Conservation (phyloP, 2,113 vertebrate species). For the rat (Rattus norvegicus) region GRCr8 NC_086028.1:74344501-74345000, state of each 20-base stretch:
- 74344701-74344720: not conserved
- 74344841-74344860: not conserved
- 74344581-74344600: not conserved
- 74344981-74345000: too few species aligned
- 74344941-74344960: not conserved
- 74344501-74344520: not conserved
- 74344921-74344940: not conserved
- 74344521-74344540: not conserved
- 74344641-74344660: not conserved
- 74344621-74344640: not conserved
- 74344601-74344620: not conserved
- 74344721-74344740: not conserved
- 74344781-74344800: not conserved
- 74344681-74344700: not conserved
- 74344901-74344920: not conserved
- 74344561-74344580: not conserved
- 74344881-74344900: not conserved
- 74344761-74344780: not conserved
- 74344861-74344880: too few species aligned
- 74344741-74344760: not conserved
- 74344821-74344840: not conserved
- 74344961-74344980: too few species aligned
- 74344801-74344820: not conserved
- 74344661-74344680: not conserved
- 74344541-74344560: not conserved